Base-by-base conservation (phyloP, 2,888 invertebrate species). In the Nebria brevicollis region DNA sequence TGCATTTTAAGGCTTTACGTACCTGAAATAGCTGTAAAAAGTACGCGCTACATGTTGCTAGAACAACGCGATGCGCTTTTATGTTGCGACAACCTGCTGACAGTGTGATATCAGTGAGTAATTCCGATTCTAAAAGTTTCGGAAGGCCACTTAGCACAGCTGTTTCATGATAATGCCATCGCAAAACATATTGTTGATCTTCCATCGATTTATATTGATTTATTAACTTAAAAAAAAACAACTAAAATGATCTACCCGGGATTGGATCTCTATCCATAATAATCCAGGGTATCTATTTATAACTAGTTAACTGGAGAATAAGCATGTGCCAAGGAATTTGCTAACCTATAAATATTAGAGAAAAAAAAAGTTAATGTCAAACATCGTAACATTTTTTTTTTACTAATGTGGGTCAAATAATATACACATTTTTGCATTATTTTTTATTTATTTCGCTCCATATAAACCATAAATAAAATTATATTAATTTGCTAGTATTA, bases 21-120 rank as follows among this genome's bases (percentile, higher is more conserved):
- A 94, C 95, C 93, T 94, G 94, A 90, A 97, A 96, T 83, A 97
- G 90, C 86, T 96, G 95, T 85, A 96, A 94, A 89, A 97, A 97
- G 90, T 97, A 97, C 84, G 94, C 94, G 89, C 97, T 97, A 90
- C 97, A 97, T 83, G 96, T 95, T 41, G 97, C 97, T 81, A 97
- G 90, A 76, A 97, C 95, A 77, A 97, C 93, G 86, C 94, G 93
- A 89, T 97, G 97, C 1, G 97, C 97, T 85, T 94, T 94, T 84
- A 97, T 91, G n/a, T 94, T 94, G 83, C 95, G 93, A 26, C 96
- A 95, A 85, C 94, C 95, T 5, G 96, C 96, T 84, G 95, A 95
- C 73, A 97, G 91, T 11, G 96, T 97, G 75, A 97, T 96, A 89
- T 97, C 96, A 79, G 96, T 95, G 86, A 96, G 91, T 88, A 95